Base-by-base conservation (phyloP, 2,797 vertebrate genomes). In the Danio choprae region DNA sequence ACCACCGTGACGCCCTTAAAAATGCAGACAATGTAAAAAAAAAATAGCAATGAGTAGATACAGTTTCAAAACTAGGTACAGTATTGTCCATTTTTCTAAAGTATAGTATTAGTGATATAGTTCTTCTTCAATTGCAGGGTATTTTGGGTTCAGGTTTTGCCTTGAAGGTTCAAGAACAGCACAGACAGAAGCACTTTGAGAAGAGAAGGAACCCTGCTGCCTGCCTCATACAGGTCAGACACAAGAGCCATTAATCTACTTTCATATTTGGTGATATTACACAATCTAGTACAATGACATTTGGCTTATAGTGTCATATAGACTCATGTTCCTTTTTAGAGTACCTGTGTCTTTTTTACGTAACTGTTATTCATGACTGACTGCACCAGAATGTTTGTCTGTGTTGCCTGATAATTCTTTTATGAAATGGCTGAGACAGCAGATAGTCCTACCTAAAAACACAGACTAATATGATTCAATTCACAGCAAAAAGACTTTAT, bases 121-220 rank as follows among this genome's bases (percentile, higher is more conserved):
- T 58, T 44, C 51, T 38, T 18, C 13, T 62, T 62, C 16, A 44
- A 74, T 77, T 68, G 16, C 80, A 99, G 98, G 98, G 98, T 68
- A 99, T 99, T 89, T 94, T 99, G 65, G 98, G 98, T 67, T 99
- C 97, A 43, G 97, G 97, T 77, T 99, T 99, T 86, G 97, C 98
- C 51, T 89, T 99, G 85, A 99, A 99, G 92, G 98, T 99, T 58
- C 98, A 99, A 88, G 97, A 99, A 88, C 98, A 99, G 83, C 97
- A 99, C 89, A 95, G 97, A 64, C 98, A 99, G 91, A 99, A 99
- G 89, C 98, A 99, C 89, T 99, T 99, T 93, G 98, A 99, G 89
- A 98, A 99, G 92, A 96, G 98, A 87, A 95, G 97, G 84, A 98
- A 99, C 87, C 98, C 98, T 86, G 98, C 97, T 79, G 97, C 98